Percentiles rank a stretch among this genome's conserved stretches.
Conservation (phyloP, 2,797 vertebrate species). For the Ctenopoma multispine region DNA sequence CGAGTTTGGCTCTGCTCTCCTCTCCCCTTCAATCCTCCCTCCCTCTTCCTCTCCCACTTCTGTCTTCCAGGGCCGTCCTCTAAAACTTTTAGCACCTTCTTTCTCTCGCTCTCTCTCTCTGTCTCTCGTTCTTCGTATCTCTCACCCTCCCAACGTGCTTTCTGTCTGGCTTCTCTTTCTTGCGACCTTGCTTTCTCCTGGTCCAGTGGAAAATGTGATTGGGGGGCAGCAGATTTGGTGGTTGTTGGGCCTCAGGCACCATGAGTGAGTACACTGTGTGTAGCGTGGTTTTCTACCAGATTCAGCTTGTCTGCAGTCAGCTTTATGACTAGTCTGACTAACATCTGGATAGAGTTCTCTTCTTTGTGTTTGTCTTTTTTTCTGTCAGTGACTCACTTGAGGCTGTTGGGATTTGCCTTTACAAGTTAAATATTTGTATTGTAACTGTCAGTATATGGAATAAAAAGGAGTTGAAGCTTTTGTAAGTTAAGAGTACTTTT, state of each 20-base stretch:
- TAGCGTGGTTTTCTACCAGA: slow-evolving; percentile 19
- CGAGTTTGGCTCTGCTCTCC: slow-evolving; percentile 69
- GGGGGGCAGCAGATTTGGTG: slow-evolving; percentile 61
- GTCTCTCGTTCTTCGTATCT: slow-evolving; percentile 26
- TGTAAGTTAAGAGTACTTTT: background rate
- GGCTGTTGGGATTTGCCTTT: background rate
- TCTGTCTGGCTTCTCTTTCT: slow-evolving; percentile 38
- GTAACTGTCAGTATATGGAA: background rate
- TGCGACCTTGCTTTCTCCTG: slow-evolving; percentile 58
- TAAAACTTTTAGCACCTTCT: slow-evolving; percentile 56
- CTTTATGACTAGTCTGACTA: slow-evolving; percentile 28
- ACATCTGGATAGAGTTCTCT: slow-evolving; percentile 16
- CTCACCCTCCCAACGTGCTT: slow-evolving; percentile 25
- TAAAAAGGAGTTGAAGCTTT: too few relatives aligned
- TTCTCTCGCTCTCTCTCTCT: slow-evolving; percentile 18
- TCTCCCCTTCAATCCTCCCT: slow-evolving; percentile 53
- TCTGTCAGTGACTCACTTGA: slow-evolving; percentile 19
- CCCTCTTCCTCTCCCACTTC: slow-evolving; percentile 33
- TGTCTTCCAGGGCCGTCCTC: slow-evolving; percentile 50
- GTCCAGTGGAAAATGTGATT: slow-evolving; percentile 80
- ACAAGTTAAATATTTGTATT: background rate
- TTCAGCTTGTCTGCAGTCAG: slow-evolving; percentile 24
- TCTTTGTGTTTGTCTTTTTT: slow-evolving; percentile 28
- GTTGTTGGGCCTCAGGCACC: slow-evolving; percentile 72
- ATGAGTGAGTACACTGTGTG: slow-evolving; percentile 83